Conservation (phyloP, 1,140 invertebrate genomes). For the Mamestra configurata region DNA sequence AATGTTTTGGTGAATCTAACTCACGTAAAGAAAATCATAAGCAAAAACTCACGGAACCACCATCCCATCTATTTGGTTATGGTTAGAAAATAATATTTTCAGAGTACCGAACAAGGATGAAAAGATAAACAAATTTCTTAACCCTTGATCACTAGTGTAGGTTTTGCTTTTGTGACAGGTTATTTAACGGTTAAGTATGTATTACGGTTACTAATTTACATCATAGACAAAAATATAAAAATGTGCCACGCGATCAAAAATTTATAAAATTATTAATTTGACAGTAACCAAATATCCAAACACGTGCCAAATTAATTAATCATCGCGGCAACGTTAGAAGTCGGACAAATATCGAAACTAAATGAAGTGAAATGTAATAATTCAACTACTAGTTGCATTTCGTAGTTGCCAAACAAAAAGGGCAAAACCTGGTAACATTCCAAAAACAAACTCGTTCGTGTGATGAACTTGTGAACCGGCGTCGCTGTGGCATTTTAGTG, state of each 20-base stretch:
- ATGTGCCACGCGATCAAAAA: conserved; percentile 68
- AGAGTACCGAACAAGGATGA: too few species aligned
- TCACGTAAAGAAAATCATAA: too few species aligned
- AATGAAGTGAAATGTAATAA: conserved; percentile 52
- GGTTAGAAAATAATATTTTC: too few species aligned
- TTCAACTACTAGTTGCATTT: conserved; percentile 52
- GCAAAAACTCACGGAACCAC: too few species aligned
- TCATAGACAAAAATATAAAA: conserved; percentile 62
- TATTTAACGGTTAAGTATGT: background rate
- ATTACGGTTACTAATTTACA: background rate
- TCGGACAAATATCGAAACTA: conserved; percentile 35
- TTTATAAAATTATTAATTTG: conserved; percentile 61
- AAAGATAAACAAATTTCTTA: too few species aligned
- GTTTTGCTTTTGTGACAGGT: background rate
- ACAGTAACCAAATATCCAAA: conserved; percentile 60
- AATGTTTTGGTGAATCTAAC: too few species aligned
- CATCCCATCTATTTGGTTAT: too few species aligned
- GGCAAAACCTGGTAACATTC: conserved; percentile 81
- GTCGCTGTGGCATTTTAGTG: conserved; percentile 83
- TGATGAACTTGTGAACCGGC: conserved; percentile 87
- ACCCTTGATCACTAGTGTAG: background rate
- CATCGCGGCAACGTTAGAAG: conserved; percentile 33
- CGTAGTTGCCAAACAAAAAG: conserved; percentile 53
- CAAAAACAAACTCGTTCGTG: conserved; percentile 83
- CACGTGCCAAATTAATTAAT: conserved; percentile 57